These are phyloP conservation scores for Gallinago undulata DNA, from an alignment of 2,113 vertebrate genomes.

Conservation along the genomic window DNA sequence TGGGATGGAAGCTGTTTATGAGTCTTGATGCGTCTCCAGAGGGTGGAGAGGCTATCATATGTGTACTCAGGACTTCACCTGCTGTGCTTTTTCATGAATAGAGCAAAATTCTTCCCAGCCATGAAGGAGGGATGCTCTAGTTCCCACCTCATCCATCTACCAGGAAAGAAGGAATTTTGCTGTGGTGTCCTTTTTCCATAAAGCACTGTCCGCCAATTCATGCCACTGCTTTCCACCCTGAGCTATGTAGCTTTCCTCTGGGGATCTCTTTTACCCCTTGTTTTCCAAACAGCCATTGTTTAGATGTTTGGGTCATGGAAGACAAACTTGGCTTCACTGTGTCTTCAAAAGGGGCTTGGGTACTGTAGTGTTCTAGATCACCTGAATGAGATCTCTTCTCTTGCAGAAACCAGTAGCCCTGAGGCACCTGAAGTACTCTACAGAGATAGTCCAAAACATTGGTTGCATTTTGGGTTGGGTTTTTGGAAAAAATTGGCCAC, in stretches of 20 bases:
- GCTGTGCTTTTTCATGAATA: neutral
- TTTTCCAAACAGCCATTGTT: neutral
- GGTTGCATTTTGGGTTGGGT: neutral
- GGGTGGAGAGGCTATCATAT: neutral
- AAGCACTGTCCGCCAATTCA: neutral
- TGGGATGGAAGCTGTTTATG: neutral
- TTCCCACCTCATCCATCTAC: neutral
- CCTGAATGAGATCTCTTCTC: neutral
- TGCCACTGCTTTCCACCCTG: neutral
- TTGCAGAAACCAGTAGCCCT: neutral
- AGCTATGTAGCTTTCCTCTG: neutral
- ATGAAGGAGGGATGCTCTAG: fast-evolving
- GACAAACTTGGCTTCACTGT: neutral
- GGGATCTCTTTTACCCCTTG: neutral
- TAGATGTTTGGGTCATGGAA: neutral
- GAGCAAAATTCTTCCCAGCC: neutral
- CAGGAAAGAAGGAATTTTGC: fast-evolving
- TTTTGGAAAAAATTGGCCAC: neutral
- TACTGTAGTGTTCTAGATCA: neutral
- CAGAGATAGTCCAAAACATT: neutral
- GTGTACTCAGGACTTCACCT: neutral
- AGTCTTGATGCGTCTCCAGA: neutral
- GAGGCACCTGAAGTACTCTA: neutral
- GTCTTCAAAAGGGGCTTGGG: neutral
- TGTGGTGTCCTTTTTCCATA: neutral